Percentiles rank a stretch among this genome's conserved stretches.
phyloP scores from a whole-genome alignment of 2,113 vertebrate species.

The Spea multiplicata region DNA sequence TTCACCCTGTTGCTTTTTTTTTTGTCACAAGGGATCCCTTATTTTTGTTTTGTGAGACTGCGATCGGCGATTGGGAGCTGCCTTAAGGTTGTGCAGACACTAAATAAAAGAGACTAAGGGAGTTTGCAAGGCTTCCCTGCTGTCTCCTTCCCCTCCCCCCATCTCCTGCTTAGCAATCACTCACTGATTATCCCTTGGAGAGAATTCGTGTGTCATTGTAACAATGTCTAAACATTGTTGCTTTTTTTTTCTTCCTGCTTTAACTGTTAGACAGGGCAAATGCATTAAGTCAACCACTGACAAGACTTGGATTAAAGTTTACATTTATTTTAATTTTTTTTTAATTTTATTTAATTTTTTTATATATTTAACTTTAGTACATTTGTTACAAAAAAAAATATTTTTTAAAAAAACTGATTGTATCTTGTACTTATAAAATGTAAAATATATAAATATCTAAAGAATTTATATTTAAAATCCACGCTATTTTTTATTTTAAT shows the following conservation, averaged over 20 bases:
- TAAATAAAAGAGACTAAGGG: constrained; percentile 8
- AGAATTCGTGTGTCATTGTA: constrained; percentile 13
- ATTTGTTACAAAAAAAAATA: too few relatives aligned
- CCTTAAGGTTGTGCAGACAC: not conserved
- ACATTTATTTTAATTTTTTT: not conserved
- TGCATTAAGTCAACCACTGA: not conserved
- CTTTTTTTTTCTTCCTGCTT: too few relatives aligned
- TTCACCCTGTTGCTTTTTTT: constrained; percentile 9
- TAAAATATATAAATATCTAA: too few relatives aligned
- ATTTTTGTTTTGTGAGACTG: constrained; percentile 19
- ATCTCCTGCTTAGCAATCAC: constrained; percentile 28
- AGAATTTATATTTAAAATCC: too few relatives aligned
- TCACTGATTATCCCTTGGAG: constrained; percentile 37
- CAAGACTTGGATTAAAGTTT: not conserved
- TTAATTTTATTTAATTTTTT: not conserved
- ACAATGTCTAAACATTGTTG: not conserved
- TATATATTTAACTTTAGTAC: too few relatives aligned
- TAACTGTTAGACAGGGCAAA: not conserved
- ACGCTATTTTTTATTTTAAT: too few relatives aligned
- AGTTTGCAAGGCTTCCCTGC: constrained; percentile 19
- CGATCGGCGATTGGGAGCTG: constrained; percentile 10
- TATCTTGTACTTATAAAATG: too few relatives aligned
- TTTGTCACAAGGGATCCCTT: not conserved
- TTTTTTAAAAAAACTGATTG: too few relatives aligned
- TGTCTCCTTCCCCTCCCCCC: constrained; percentile 10